Base-by-base conservation (phyloP, 35 echinoderm and acorn worm species). In the Lytechinus pictus region DNA sequence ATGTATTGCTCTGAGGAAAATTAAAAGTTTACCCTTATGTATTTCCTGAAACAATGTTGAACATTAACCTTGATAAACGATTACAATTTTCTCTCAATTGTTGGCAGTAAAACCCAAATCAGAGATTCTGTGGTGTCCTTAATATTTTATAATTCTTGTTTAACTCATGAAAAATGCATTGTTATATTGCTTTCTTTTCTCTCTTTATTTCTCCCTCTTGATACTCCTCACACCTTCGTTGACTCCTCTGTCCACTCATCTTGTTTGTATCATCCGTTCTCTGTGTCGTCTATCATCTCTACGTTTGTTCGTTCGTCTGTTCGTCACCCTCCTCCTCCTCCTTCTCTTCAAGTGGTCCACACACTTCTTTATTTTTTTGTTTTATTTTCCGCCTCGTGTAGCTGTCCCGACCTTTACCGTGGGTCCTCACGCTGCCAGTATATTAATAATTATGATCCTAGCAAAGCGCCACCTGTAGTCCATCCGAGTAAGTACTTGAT, bases 351-450 rank as follows among this genome's bases (percentile, higher is more conserved):
- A 92, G 89, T 91, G 89, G 54, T 72, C 54, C 66, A 44, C 88
- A 27, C 89, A 55, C 54, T 89, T 95, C n/a, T 95, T 95, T 95
- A 88, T 79, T 96, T 96, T 57, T 91, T 92, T 92, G 87, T 95
- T 95, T 92, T 96, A 33, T 44, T 96, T 93, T 27, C 54, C 92
- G 55, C 54, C 28, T 57, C 52, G 29, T 93, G 9, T 57, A 93
- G 92, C 92, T 93, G 92, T 93, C 92, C 92, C 55, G 92, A 93
- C 52, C 92, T 57, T 28, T 93, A 93, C 92, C 92, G 92, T 14
- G 92, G 92, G 29, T 93, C 92, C 27, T 11, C 54, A 57, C 92
- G 92, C 21, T 93, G 92, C 53, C 29, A 93, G 52, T 93, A 57
- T 53, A 53, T 93, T 93, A 93, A 27, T 27, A 33, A 93, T 53